Percentiles rank a stretch among this genome's conserved stretches.
Conservation (phyloP, 2,888 invertebrate genomes). For the Agrotis ipsilon region DNA sequence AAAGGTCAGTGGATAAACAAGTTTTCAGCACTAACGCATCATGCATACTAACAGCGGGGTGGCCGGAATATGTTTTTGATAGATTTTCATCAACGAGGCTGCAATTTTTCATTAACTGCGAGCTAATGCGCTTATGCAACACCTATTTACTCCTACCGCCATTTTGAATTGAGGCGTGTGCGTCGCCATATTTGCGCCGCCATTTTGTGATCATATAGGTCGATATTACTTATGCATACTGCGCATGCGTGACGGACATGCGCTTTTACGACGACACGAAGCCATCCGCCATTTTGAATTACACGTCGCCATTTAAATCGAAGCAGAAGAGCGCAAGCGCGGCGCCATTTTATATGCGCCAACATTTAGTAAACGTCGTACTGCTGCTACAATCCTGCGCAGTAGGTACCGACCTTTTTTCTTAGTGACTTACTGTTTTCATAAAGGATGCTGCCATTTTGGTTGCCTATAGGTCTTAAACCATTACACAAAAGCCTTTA, state of each 20-base stretch:
- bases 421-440: not conserved
- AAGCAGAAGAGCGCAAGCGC: too few species aligned
- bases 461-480: too few species aligned
- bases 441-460: not conserved
- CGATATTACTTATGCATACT: not conserved
- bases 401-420: not conserved
- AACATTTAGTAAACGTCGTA: not conserved
- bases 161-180: not conserved
- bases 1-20: conserved; percentile 90
- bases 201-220: not conserved
- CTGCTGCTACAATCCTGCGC: not conserved
- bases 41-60: conserved; percentile 10
- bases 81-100: not conserved
- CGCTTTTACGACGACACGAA: not conserved
- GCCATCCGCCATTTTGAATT: conserved; percentile 3
- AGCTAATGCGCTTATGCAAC: too few species aligned
- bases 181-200: not conserved
- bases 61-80: too few species aligned
- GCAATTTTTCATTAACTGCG: not conserved
- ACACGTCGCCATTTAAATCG: not conserved
- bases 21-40: not conserved
- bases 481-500: too few species aligned
- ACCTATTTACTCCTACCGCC: not conserved
- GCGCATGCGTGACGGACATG: not conserved
- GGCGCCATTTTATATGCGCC: not conserved